Evolutionary conservation across 2,888 invertebrate genomes (phyloP).

Genomic region (Zygogramma bicolorata): DNA sequence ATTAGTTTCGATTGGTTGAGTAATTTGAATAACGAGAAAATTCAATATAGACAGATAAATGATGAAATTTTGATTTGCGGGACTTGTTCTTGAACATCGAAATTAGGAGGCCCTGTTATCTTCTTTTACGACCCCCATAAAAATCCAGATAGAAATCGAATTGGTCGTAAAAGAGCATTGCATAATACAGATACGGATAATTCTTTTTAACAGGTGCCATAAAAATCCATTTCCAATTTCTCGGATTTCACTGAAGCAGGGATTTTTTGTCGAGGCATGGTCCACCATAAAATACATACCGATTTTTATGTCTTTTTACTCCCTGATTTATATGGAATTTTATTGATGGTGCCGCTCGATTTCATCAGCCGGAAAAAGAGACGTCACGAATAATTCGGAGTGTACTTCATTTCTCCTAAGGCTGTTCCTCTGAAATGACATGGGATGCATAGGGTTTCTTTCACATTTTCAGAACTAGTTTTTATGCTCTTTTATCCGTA

Average conservation of each 20-base stretch:
- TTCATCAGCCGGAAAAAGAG: neutral
- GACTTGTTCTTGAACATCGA: neutral
- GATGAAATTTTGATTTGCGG: neutral
- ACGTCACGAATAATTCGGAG: neutral
- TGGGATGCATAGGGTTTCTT: too few relatives aligned
- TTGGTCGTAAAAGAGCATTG: conserved; percentile 10
- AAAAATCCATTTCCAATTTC: conserved; percentile 16
- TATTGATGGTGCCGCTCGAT: neutral
- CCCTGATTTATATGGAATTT: neutral
- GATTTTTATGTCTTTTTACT: conserved; percentile 8
- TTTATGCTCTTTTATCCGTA: too few relatives aligned
- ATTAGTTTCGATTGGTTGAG: too few relatives aligned
- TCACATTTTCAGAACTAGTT: too few relatives aligned
- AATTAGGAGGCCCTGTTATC: neutral
- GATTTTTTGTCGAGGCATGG: neutral
- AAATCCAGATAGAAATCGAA: neutral
- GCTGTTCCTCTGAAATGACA: too few relatives aligned
- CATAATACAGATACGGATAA: conserved; percentile 7
- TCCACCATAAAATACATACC: neutral
- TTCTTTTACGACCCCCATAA: conserved; percentile 4
- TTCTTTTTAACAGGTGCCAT: conserved; percentile 2
- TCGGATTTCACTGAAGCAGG: neutral
- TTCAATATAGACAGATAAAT: too few relatives aligned
- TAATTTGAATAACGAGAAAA: too few relatives aligned
- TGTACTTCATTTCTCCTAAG: too few relatives aligned